Conservation (phyloP, 2,888 invertebrate genomes). For the Caradrina clavipalpis region DNA sequence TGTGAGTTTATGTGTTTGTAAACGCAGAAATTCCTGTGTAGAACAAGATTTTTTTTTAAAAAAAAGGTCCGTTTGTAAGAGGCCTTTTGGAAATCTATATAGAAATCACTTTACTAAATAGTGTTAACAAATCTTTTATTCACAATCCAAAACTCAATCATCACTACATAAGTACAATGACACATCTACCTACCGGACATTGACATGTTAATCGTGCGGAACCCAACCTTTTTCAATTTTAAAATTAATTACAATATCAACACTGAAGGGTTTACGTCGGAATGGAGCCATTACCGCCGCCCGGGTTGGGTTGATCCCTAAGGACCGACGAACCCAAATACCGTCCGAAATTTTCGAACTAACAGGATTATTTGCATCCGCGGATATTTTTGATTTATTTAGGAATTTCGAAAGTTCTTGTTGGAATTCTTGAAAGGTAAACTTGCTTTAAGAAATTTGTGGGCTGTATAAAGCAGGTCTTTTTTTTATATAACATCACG, state of each 20-base stretch:
- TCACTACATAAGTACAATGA: neutral
- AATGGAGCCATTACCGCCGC: conserved; percentile 45
- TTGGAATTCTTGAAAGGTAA: neutral
- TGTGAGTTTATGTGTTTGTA: too few relatives aligned
- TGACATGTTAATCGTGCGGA: conserved; percentile 32
- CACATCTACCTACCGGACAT: neutral
- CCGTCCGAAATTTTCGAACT: conserved; percentile 34
- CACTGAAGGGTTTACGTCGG: conserved; percentile 29
- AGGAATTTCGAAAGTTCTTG: neutral
- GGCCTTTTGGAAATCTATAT: too few relatives aligned
- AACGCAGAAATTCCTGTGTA: too few relatives aligned
- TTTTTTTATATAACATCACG: too few relatives aligned
- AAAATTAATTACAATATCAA: conserved; percentile 53
- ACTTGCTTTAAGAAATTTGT: neutral
- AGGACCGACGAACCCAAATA: conserved; percentile 34
- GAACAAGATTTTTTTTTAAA: too few relatives aligned
- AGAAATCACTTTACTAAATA: too few relatives aligned
- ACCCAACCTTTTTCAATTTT: conserved; percentile 32
- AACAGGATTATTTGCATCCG: conserved; percentile 49
- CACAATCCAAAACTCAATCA: neutral
- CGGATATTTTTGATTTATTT: conserved; percentile 30
- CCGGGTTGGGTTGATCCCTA: conserved; percentile 28
- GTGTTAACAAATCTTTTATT: too few relatives aligned
- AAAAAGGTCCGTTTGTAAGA: too few relatives aligned
- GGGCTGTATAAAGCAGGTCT: too few relatives aligned